A percentile compares a stretch with the other conserved stretches of the same genome.
phyloP scores from a whole-genome alignment of 2,113 vertebrate species.

The Pitta sordida region DNA sequence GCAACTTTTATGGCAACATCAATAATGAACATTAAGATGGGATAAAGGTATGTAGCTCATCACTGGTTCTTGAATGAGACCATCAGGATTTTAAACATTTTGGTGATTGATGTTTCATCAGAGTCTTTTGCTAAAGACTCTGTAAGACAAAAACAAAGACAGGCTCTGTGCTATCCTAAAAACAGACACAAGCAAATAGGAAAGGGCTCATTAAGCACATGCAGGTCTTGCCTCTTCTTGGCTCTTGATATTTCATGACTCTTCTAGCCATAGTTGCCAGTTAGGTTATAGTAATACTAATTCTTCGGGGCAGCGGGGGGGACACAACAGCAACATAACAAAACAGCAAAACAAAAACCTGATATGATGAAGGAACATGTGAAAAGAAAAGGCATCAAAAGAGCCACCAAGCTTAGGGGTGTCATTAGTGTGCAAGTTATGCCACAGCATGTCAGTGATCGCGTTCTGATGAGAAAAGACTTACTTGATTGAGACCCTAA shows the following conservation, averaged over 20 bases:
- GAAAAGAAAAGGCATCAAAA: not conserved
- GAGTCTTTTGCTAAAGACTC: not conserved
- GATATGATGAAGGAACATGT: not conserved
- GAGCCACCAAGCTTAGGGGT: not conserved
- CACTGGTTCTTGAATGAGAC: not conserved
- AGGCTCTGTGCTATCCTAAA: not conserved
- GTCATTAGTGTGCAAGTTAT: not conserved
- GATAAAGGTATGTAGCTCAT: not conserved
- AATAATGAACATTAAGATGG: not conserved
- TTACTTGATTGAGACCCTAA: not conserved
- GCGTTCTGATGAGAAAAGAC: not conserved
- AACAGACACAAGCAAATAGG: not conserved
- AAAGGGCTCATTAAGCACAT: not conserved
- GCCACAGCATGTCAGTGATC: not conserved
- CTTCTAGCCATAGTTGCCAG: not conserved
- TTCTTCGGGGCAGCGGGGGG: too few species aligned
- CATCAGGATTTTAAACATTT: not conserved
- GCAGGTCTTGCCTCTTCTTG: not conserved
- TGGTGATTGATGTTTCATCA: not conserved
- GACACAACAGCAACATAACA: not conserved
- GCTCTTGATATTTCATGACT: not conserved
- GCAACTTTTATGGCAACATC: not conserved
- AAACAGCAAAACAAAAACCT: not conserved
- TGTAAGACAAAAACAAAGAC: not conserved
- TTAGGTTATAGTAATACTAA: rapidly evolving